Evolutionary conservation across 2,113 vertebrate species (phyloP), one percentile per base, ranked within the genome.

Genomic region (Edolisoma coerulescens): DNA sequence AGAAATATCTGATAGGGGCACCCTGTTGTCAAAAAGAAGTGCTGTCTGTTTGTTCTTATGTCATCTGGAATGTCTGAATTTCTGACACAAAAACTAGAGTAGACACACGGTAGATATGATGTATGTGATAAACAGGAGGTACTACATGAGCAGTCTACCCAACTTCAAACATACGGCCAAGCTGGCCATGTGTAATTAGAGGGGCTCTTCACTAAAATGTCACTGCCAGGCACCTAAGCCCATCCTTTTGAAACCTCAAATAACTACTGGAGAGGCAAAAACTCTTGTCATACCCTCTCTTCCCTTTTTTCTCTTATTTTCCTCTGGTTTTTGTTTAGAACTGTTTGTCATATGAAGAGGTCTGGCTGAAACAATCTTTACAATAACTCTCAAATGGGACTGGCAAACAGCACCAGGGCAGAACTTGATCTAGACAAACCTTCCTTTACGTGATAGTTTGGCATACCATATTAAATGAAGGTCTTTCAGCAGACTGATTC

Each of bases 401-500:
- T 90, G 84, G 65, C 88, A 95, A 95, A 94, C 47, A 74, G 69
- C 23, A 85, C 42, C 89, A 76, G 39, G 44, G 54, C 74, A 97
- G 90, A 96, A 93, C 94, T 96, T 28, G 42, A 85, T 92, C 76
- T 39, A 92, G 91, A 98, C 96, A 98, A 98, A 95, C 49, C 81
- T 79, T 87, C 94, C 91, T 97, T 98, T 98, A 98, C 98, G 89
- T 87, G 82, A 65, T 7, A 89, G 77, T 17, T 45, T 49, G 80
- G 89, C 83, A 95, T 76, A 95, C 76, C 50, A 28, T 45, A 30
- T 22, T 84, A 92, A 97, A 98, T 97, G 92, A 97, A 98, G 97
- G 96, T 96, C 91, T 92, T 97, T 96, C 79, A 95, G 86, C 89
- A 96, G 96, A 82, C 96, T 92, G 82, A 73, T 96, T 97, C 97